Base-by-base conservation (phyloP, 2,888 invertebrate genomes). In the Eulithis prunata region DNA sequence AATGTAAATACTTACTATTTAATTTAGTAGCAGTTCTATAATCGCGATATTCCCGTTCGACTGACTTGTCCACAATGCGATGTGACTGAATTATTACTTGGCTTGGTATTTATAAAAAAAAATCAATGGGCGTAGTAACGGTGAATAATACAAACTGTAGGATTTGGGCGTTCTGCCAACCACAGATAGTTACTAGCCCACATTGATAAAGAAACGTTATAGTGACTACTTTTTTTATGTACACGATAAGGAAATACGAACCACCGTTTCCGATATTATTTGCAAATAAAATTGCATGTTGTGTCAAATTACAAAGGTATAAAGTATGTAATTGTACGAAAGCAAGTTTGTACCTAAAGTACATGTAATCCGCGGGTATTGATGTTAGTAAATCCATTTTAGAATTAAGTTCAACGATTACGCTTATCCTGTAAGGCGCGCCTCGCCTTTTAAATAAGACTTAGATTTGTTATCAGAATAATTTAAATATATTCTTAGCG, bases 381-480 rank as follows among this genome's bases (percentile, higher is more conserved):
- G 76, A 79, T 80, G 76, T 79, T 81, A 79, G 76, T 74, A 75
- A 83, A 81, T 81, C 78, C 78, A 78, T 77, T 71, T 70, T 89
- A 90, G 88, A 77, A 75, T 81, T 89, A 90, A 90, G 90, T 86
- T 80, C 80, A 91, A 91, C 85, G 88, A 91, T 89, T 90, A 91
- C 91, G 91, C 91, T 91, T 91, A 91, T 85, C 81, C 79, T 76
- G 78, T 77, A 80, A 84, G 90, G 89, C 85, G 82, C 74, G 71
- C 66, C 66, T 78, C 83, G 87, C 91, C 91, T 89, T 89, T 81
- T 85, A 85, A 86, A 88, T 89, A 90, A 91, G 91, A 91, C 90
- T 91, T 90, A 85, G 82, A 84, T 81, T 82, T 87, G 86, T 86
- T 87, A 86, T 86, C 80, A 81, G 81, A 88, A 87, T 87, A 88